Evolutionary conservation across 1,140 invertebrate genomes (phyloP).

Genomic region (Druon quercuslanigerum): DNA sequence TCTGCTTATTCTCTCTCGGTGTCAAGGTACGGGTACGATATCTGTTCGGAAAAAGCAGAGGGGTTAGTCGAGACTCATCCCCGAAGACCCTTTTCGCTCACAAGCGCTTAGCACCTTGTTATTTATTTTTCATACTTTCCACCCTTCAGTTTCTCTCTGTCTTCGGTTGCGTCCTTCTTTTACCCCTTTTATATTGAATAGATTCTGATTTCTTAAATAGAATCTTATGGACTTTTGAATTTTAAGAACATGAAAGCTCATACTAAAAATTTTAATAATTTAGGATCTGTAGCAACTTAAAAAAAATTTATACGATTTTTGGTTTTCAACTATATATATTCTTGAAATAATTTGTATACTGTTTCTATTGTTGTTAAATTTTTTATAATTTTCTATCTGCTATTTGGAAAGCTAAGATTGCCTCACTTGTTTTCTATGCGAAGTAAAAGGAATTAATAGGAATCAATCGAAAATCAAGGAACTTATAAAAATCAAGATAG

Average conservation of each 20-base stretch:
- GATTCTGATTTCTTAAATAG: not conserved
- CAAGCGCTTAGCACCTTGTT: conserved; percentile 71
- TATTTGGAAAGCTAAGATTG: too few species aligned
- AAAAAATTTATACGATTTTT: too few species aligned
- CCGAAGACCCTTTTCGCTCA: conserved; percentile 47
- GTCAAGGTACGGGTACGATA: conserved; percentile 39
- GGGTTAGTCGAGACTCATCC: conserved; percentile 47
- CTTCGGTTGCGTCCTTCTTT: conserved; percentile 14
- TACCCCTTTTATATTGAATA: conserved; percentile 31
- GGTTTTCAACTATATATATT: too few species aligned
- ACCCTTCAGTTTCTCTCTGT: conserved; percentile 49
- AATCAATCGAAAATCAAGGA: too few species aligned
- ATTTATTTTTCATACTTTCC: conserved; percentile 73
- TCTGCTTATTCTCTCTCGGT: conserved; percentile 34
- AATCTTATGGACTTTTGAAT: not conserved
- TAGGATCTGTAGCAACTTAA: not conserved
- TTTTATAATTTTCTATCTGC: too few species aligned
- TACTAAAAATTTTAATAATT: not conserved
- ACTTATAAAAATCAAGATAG: too few species aligned
- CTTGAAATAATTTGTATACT: too few species aligned
- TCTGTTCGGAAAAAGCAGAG: conserved; percentile 39
- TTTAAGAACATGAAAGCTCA: not conserved
- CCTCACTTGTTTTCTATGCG: too few species aligned
- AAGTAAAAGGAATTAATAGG: too few species aligned
- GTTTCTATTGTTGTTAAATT: too few species aligned